A percentile compares a stretch with the other conserved stretches of the same genome.
These are phyloP conservation scores for Rhombomys opimus DNA, from an alignment of 2,113 vertebrate species.

Conservation along the genomic window DNA sequence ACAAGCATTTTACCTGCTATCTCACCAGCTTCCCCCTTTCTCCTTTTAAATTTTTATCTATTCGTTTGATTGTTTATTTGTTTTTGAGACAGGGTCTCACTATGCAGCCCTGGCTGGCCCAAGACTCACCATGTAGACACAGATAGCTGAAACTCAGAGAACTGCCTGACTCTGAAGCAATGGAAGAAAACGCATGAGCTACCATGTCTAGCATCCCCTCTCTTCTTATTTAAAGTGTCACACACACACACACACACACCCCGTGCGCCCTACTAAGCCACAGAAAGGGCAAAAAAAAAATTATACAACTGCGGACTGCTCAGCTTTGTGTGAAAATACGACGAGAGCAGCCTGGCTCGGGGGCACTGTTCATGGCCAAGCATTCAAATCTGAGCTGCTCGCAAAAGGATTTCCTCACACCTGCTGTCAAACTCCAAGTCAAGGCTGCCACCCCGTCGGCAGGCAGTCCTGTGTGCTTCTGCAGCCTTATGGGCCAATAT, in stretches of 20 bases:
- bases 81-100: neutral
- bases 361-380: neutral
- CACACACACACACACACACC: constrained; percentile 40
- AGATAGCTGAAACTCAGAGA: neutral
- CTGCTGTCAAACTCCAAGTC: neutral
- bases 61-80: neutral
- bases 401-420: neutral
- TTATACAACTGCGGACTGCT: neutral
- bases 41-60: neutral
- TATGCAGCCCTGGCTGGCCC: too few species aligned
- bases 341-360: constrained; percentile 3
- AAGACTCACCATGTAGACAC: neutral
- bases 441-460: neutral
- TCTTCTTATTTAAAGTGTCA: constrained; percentile 9
- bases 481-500: neutral
- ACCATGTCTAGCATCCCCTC: neutral
- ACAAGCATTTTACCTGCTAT: neutral
- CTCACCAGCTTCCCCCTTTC: neutral
- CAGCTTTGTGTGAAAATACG: neutral
- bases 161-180: too few species aligned
- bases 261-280: constrained; percentile 6
- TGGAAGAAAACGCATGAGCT: neutral
- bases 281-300: constrained; percentile 6
- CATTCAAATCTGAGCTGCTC: neutral
- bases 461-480: neutral